Evolutionary conservation across 1,140 invertebrate species (phyloP).

Genomic region (Acromyrmex echinatior): DNA sequence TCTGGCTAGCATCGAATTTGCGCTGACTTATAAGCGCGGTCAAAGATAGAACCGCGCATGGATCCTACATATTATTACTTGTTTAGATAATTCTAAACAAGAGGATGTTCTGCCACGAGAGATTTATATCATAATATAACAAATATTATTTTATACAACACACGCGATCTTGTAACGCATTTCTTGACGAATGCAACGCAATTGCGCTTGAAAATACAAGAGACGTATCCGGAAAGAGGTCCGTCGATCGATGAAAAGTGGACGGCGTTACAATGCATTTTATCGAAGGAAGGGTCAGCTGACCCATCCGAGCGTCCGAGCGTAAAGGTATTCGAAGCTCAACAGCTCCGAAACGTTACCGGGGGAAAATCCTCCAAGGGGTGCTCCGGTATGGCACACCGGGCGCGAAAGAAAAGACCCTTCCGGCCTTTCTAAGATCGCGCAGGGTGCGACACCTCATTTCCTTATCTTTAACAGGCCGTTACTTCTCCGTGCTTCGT

Average conservation of each 20-base stretch:
- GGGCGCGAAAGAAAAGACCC: constrained; percentile 75
- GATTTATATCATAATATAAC: not conserved
- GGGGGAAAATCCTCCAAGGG: constrained; percentile 80
- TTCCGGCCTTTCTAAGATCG: constrained; percentile 72
- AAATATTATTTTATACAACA: not conserved
- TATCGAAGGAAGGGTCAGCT: constrained; percentile 64
- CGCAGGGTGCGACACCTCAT: constrained; percentile 86
- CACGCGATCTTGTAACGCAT: not conserved
- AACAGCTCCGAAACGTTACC: constrained; percentile 70
- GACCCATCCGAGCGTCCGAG: constrained; percentile 82
- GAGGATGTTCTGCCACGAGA: not conserved
- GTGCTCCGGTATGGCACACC: constrained; percentile 73
- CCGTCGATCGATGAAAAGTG: constrained; percentile 60
- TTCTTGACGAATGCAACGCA: not conserved
- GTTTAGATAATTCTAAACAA: constrained; percentile 38
- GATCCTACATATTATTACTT: not conserved
- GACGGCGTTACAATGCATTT: constrained; percentile 56
- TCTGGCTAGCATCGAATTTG: constrained; percentile 76
- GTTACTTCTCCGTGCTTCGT: constrained; percentile 79
- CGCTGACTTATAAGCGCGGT: constrained; percentile 70
- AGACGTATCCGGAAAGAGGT: not conserved
- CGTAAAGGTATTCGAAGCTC: constrained; percentile 85
- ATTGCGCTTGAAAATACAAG: constrained; percentile 5
- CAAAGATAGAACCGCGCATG: constrained; percentile 27
- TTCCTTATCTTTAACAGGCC: constrained; percentile 87